Base-by-base conservation (phyloP, 30 jellyfish, hydroid and myxozoan species). In the Turritopsis dohrnii region DNA sequence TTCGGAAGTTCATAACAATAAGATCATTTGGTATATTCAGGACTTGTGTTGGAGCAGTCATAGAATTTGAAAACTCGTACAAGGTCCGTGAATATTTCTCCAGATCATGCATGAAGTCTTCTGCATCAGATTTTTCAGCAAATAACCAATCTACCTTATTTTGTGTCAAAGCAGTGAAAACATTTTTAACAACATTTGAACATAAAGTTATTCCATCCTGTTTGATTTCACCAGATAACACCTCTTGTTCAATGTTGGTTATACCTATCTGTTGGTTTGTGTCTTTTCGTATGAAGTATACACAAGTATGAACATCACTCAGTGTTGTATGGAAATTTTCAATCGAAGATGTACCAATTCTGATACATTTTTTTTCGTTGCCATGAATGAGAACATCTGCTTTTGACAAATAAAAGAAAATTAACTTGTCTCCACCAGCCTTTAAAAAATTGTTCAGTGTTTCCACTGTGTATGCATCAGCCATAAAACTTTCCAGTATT, bases 171-270 rank as follows among this genome's bases (percentile, higher is more conserved):
- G 96, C 91, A 72, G 81, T 30, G 25, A 60, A 80, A 9, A 88
- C 88, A 82, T 65, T 52, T 75, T 29, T 65, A 25, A 84, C 53
- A 53, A 89, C 73, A 75, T 83, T 74, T 29, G 92, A 71, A 84
- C 75, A 89, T 20, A 71, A 84, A 28, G 94, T 65, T 24, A 85
- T 84, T 18, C 79, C 81, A 29, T 85, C 79, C 52, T 83, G 84
- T 66, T 89, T 89, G 77, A 89, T 81, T 81, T 89, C 96, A 31
- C 92, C 77, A 25, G 80, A 88, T 29, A 80, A 84, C 23, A 87
- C 76, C 65, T 89, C 96, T 66, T 81, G 77, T 65, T 89, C 96
- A 22, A 89, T 86, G 53, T 53, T 65, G n/a, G 81, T n/a, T 18
- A 89, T 90, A 52, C 82, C 91, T 0, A 89, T 85, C 71, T 85